A percentile compares a stretch with the other conserved stretches of the same genome.
These are phyloP conservation scores for Diaphora mendica DNA, from an alignment of 2,888 invertebrate species.

Conservation along the genomic window DNA sequence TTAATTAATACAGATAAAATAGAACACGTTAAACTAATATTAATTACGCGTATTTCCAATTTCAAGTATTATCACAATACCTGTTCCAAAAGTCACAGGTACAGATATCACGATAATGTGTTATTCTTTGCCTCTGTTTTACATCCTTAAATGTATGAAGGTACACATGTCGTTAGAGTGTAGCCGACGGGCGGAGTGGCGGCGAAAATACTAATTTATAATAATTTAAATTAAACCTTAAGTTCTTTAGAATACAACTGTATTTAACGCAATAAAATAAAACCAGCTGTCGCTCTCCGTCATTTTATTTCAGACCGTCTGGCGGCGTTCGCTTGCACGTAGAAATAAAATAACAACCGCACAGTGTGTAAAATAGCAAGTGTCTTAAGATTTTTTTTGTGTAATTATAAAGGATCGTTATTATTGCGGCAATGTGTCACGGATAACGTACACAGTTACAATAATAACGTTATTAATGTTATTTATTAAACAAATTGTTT, in stretches of 20 bases:
- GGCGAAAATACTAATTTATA: too few species aligned
- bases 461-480: not conserved
- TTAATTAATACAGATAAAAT: not conserved
- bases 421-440: not conserved
- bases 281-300: too few species aligned
- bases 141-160: not conserved
- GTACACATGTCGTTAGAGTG: not conserved
- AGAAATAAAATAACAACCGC: not conserved
- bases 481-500: not conserved
- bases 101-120: not conserved
- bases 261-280: too few species aligned
- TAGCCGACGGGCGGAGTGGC: too few species aligned
- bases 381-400: too few species aligned
- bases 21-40: conserved; percentile 1
- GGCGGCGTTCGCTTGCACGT: not conserved
- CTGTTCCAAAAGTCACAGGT: not conserved
- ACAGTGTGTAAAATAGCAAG: not conserved
- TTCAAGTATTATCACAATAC: not conserved
- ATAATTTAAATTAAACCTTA: too few species aligned
- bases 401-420: not conserved
- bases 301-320: too few species aligned
- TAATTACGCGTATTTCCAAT: not conserved
- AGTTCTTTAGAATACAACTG: too few species aligned
- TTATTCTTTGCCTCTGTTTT: not conserved
- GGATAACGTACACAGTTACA: not conserved